Evolutionary conservation across 2,797 vertebrate genomes (phyloP).

Genomic region (Borostomias antarcticus): DNA sequence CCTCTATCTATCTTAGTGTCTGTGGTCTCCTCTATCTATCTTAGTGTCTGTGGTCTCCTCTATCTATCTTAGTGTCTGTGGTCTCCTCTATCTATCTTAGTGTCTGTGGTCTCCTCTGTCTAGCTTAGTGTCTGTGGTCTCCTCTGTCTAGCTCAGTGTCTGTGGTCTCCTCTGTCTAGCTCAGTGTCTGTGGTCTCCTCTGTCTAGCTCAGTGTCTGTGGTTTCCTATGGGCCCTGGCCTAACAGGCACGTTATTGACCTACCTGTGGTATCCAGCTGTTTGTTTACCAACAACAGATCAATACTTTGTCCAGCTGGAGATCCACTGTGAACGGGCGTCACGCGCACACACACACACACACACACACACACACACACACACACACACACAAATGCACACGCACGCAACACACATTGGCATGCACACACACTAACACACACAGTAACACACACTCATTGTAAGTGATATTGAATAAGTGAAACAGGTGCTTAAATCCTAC

Average conservation of each 20-base stretch:
- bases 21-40: no score
- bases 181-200: neutral
- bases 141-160: neutral
- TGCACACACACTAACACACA: constrained; percentile 38
- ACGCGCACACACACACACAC: constrained; percentile 44
- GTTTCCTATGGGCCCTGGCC: constrained; percentile 1
- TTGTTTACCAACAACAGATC: constrained; percentile 86
- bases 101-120: neutral
- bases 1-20: no score
- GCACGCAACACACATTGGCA: constrained; percentile 43
- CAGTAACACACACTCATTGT: constrained; percentile 12
- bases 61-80: neutral
- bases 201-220: neutral
- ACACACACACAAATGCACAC: no score
- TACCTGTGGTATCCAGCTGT: constrained; percentile 76
- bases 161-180: neutral
- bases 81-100: neutral
- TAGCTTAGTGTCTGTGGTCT: neutral
- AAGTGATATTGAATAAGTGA: neutral
- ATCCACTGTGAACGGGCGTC: constrained; percentile 62
- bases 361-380: constrained; percentile 39
- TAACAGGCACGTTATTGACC: constrained; percentile 63
- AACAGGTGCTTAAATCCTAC: no score
- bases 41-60: constrained; percentile 50
- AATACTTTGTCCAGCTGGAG: constrained; percentile 69